Percentiles rank a stretch among this genome's conserved stretches.
phyloP scores from a whole-genome alignment of 2,113 vertebrate genomes.

The Papio anubis region DNA sequence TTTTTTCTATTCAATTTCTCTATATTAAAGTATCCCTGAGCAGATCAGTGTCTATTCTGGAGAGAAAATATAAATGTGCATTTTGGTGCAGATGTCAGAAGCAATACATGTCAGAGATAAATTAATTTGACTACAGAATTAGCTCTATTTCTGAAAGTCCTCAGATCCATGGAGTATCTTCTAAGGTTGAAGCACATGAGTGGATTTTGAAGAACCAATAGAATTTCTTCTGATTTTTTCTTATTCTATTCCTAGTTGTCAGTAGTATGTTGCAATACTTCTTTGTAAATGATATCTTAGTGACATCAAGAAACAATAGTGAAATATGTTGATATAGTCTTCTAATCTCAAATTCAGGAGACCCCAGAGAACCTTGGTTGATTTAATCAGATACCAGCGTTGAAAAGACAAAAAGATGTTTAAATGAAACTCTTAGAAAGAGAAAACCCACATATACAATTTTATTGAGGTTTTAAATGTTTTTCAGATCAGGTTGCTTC shows the following conservation, averaged over 20 bases:
- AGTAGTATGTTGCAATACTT: not conserved
- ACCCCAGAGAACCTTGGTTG: not conserved
- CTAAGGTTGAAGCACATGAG: not conserved
- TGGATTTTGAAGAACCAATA: not conserved
- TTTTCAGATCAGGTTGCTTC: not conserved
- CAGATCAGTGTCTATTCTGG: not conserved
- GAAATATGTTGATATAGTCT: no score
- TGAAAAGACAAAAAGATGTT: not conserved
- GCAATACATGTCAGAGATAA: not conserved
- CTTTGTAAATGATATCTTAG: not conserved
- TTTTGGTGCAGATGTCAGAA: not conserved
- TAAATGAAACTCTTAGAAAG: not conserved
- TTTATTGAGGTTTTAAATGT: not conserved
- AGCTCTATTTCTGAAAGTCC: not conserved
- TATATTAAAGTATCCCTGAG: not conserved
- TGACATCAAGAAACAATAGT: no score
- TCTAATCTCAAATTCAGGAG: not conserved
- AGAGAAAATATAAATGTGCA: not conserved
- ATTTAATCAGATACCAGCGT: not conserved
- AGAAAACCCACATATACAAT: not conserved
- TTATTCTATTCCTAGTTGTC: not conserved
- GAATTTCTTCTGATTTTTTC: not conserved
- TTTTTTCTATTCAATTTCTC: not conserved
- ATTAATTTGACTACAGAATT: not conserved
- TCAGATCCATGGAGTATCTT: not conserved